phyloP scores from a whole-genome alignment of 2,797 vertebrate genomes.

The Staurois parvus region DNA sequence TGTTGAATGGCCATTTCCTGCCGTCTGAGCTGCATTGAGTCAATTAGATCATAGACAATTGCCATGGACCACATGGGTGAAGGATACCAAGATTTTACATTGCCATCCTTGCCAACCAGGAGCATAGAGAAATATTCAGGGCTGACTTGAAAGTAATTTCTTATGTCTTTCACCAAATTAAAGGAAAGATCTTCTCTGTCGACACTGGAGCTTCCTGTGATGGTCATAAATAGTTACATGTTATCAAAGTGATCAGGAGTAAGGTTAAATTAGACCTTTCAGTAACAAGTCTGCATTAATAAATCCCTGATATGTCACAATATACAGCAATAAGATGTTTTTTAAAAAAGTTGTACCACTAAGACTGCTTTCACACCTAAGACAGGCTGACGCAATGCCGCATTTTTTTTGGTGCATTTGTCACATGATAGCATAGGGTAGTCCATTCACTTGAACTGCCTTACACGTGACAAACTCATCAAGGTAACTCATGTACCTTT shows the following conservation, averaged over 20 bases:
- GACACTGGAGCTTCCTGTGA: slow-evolving; percentile 89
- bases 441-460: too few relatives aligned
- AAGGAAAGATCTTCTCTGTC: slow-evolving; percentile 91
- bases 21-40: slow-evolving; percentile 97
- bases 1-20: slow-evolving; percentile 99
- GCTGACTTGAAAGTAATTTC: slow-evolving; percentile 98
- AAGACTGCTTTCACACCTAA: too few relatives aligned
- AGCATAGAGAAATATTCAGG: slow-evolving; percentile 99
- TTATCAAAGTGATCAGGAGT: not conserved
- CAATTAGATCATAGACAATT: slow-evolving; percentile 95
- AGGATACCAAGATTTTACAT: slow-evolving; percentile 98
- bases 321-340: too few relatives aligned
- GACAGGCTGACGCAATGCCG: too few relatives aligned
- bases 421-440: too few relatives aligned
- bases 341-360: too few relatives aligned
- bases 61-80: slow-evolving; percentile 99
- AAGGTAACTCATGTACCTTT: too few relatives aligned
- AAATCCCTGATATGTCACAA: too few relatives aligned
- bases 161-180: slow-evolving; percentile 91
- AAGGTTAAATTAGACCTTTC: too few relatives aligned
- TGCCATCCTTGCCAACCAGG: slow-evolving; percentile 96
- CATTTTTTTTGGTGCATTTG: too few relatives aligned
- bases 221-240: not conserved
- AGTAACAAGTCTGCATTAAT: too few relatives aligned
- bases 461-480: too few relatives aligned